These are phyloP conservation scores for Esox niger DNA, from an alignment of 2,113 vertebrate species.

Conservation along the genomic window DNA sequence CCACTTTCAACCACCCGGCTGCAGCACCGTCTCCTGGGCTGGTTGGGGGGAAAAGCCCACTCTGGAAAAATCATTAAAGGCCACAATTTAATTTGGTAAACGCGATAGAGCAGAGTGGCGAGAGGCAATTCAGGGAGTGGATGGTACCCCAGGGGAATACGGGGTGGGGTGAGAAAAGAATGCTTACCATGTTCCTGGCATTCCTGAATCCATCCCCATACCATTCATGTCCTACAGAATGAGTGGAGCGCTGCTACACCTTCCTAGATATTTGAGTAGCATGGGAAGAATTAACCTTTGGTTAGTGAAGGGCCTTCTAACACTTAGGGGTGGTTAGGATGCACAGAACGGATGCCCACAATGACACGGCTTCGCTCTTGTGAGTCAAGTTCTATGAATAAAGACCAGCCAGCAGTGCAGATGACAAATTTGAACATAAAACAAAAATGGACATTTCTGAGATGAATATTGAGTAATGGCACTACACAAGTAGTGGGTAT, in stretches of 20 bases:
- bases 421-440: neutral
- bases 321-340: conserved; percentile 40
- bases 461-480: neutral
- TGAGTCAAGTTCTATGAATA: neutral
- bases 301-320: conserved; percentile 49
- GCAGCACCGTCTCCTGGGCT: conserved; percentile 16
- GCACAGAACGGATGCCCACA: neutral
- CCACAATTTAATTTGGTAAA: conserved; percentile 74
- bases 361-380: neutral
- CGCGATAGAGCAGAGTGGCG: conserved; percentile 14
- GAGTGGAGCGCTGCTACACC: conserved; percentile 39
- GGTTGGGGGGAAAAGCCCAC: neutral
- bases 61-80: conserved; percentile 75
- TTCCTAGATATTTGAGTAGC: conserved; percentile 51
- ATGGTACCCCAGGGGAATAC: neutral
- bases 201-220: conserved; percentile 45
- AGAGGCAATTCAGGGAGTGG: neutral
- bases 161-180: conserved; percentile 20
- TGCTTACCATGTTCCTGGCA: conserved; percentile 11
- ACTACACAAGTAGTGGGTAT: neutral
- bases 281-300: conserved; percentile 68
- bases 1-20: conserved; percentile 39
- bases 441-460: neutral
- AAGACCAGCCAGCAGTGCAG: neutral
- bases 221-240: conserved; percentile 40